Base-by-base conservation (phyloP, 2,888 invertebrate species). In the Amiota communis region DNA sequence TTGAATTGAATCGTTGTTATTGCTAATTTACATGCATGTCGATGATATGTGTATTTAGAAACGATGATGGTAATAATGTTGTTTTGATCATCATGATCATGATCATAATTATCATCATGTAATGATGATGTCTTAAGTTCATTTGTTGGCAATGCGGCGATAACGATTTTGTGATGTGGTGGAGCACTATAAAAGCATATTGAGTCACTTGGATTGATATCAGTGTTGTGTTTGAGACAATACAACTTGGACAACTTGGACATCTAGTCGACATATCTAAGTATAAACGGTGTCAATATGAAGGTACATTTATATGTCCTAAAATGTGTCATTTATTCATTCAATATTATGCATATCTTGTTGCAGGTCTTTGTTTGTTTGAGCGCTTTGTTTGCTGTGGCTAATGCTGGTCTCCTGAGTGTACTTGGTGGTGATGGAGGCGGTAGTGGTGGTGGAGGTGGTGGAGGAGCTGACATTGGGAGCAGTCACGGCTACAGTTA, bases 371-470 rank as follows among this genome's bases (percentile, higher is more conserved):
- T 87, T 74, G 80, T 87, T 56, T 86, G 82, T 73, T 68, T 86
- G 74, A 81, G 79, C 76, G 84, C 86, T 64, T 74, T 87, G 36
- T 80, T 87, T n/a, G 80, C 81, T 70, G 79, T 78, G 70, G 80
- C 86, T 70, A 87, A 87, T 72, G 86, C 86, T n/a, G 84, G 86
- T 20, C 81, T 87, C 73, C 76, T 87, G 71, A 81, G 79, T 23
- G 76, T 81, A 23, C 75, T 81, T 8, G 80, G 83, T 13, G 82
- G 84, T 10, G 77, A 81, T 1, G 77, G 78, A 1, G 78, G 78
- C 0, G 78, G 78, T 0, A 76, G 81, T 0, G 78, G 80, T 0
- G 77, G 80, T 10, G 68, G 73, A 23, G 71, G 74, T 8, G 65
- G 64, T 15, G 53, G 69, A 4, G 72, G 74, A 13, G 72, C 69